phyloP scores from a whole-genome alignment of 2,113 vertebrate species.

The Pipa parva region DNA sequence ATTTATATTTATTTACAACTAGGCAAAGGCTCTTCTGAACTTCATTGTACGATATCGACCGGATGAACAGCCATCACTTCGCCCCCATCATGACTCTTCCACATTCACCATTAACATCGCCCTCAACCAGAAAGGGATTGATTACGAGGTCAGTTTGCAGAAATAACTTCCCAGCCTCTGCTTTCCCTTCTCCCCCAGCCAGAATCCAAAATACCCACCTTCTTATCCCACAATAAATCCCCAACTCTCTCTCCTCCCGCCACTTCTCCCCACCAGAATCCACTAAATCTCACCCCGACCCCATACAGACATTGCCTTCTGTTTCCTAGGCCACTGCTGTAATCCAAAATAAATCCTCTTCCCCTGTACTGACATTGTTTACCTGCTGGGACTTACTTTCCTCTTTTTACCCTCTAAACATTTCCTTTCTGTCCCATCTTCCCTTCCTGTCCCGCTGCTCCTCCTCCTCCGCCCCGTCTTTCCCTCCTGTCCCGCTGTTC shows the following conservation, averaged over 20 bases:
- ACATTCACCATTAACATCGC: conserved; percentile 86
- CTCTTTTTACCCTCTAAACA: no score
- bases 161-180: no score
- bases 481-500: background rate
- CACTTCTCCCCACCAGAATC: background rate
- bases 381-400: no score
- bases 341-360: no score
- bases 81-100: conserved; percentile 83
- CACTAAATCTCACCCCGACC: background rate
- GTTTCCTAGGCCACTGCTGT: no score
- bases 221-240: background rate
- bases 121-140: conserved; percentile 70
- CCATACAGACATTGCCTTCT: no score
- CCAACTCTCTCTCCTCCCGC: background rate
- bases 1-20: conserved; percentile 1
- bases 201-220: background rate
- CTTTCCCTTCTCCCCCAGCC: background rate
- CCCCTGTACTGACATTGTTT: background rate
- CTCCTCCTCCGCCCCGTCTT: background rate
- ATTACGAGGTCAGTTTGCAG: conserved; percentile 79
- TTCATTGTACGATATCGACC: conserved; percentile 89
- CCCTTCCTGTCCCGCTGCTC: background rate
- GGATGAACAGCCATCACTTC: conserved; percentile 74
- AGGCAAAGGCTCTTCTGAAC: conserved; percentile 83
- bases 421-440: background rate